These are phyloP conservation scores for Pseudochirops corinnae DNA, from an alignment of 2,797 vertebrate genomes.

Conservation along the genomic window DNA sequence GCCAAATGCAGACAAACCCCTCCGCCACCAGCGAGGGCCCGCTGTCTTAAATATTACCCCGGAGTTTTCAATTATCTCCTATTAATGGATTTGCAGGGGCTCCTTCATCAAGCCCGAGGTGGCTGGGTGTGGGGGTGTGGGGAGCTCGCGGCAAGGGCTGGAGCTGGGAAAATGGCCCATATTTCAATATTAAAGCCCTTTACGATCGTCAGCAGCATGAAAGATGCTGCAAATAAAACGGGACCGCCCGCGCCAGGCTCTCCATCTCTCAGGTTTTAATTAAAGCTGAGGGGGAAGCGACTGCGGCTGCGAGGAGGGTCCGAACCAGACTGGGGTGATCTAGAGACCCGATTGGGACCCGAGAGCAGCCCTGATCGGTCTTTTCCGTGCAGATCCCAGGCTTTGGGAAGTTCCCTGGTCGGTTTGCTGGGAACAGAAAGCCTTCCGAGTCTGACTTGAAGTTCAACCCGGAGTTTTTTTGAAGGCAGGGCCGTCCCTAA, in stretches of 20 bases:
- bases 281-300: slow-evolving; percentile 80
- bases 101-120: slow-evolving; percentile 81
- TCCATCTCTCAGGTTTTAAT: slow-evolving; percentile 82
- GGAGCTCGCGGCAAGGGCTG: slow-evolving; percentile 72
- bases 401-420: neutral
- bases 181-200: slow-evolving; percentile 85
- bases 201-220: slow-evolving; percentile 82
- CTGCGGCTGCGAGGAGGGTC: slow-evolving; percentile 61
- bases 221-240: slow-evolving; percentile 82
- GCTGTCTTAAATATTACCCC: slow-evolving; percentile 81
- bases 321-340: slow-evolving; percentile 43
- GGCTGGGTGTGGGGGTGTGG: slow-evolving; percentile 76
- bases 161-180: slow-evolving; percentile 83
- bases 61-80: slow-evolving; percentile 86
- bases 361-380: neutral
- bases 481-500: neutral
- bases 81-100: slow-evolving; percentile 85
- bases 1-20: neutral
- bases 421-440: neutral
- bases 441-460: neutral
- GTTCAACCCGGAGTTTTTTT: neutral
- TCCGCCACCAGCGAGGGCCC: slow-evolving; percentile 49
- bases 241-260: slow-evolving; percentile 77
- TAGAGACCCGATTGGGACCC: neutral
- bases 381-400: neutral